Evolutionary conservation across 2,888 invertebrate genomes (phyloP), one percentile per base, ranked within the genome.

Genomic region (Hofmannophila pseudospretella): DNA sequence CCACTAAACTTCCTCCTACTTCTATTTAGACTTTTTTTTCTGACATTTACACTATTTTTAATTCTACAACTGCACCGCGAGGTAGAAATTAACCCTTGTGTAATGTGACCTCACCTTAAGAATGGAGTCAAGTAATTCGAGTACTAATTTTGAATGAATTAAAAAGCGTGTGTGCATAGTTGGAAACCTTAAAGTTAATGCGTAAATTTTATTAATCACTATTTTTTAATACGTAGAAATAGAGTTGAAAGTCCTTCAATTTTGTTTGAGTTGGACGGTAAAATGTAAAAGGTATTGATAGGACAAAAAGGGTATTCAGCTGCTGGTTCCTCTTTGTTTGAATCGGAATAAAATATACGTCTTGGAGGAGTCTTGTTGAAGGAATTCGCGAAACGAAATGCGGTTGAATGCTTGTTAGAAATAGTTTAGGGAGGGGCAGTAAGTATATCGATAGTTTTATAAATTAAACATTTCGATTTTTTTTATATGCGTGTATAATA

Each of bases 361-460:
- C 76, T 79, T 68, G 56, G 64, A 74, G 68, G 64, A 67, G 67
- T 63, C 63, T 46, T 56, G 67, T 69, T 66, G 61, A 67, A 67
- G 63, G 70, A 70, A 78, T 81, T 81, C 58, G 79, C 82, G 63
- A 75, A 68, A 69, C 69, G 71, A 66, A 75, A 77, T 74, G 74
- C 69, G 73, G 77, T 77, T 75, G 65, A 67, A 68, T 72, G 58
- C 58, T 71, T 74, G 66, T 69, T 70, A 67, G 62, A 61, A 61
- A 50, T 47, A 49, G 32, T 51, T 40, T 67, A 68, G 66, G 29
- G 72, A 27, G 55, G 60, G 40, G 25, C 8, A 19, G 2, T n/a
- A n/a, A n/a, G n/a, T n/a, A n/a, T n/a, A 13, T 41, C 41, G 40
- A 42, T 40, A 34, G 20, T 2, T n/a, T 27, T 37, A 22, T 41